Conservation (phyloP, 2,113 vertebrate species). For the Orcinus orca region DNA sequence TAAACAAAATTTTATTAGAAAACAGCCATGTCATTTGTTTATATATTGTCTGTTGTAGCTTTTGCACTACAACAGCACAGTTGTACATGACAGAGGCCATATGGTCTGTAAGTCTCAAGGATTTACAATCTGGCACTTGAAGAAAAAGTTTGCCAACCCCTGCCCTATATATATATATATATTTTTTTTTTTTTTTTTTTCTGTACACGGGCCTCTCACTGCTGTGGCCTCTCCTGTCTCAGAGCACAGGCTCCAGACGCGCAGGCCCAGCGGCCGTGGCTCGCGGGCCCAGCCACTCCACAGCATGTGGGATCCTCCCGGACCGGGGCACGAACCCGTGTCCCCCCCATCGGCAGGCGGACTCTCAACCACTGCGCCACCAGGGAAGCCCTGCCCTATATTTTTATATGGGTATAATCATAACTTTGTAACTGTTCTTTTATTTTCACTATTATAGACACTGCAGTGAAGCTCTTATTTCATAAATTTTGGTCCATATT, state of each 20-base stretch:
- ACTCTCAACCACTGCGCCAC: no score
- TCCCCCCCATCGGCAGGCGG: no score
- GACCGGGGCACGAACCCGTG: no score
- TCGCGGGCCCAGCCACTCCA: no score
- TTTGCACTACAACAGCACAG: not conserved
- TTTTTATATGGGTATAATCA: not conserved
- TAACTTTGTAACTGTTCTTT: not conserved
- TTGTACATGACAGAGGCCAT: not conserved
- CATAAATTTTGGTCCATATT: not conserved
- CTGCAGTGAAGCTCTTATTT: not conserved
- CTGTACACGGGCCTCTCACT: no score
- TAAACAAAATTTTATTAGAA: slow-evolving; percentile 7
- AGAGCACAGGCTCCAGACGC: no score
- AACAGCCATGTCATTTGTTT: not conserved
- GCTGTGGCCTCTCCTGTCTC: no score
- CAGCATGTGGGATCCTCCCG: no score
- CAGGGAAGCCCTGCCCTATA: not conserved
- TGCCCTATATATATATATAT: not conserved
- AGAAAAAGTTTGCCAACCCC: not conserved
- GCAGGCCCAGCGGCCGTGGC: no score
- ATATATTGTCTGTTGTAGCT: not conserved
- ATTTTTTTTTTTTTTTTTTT: no score
- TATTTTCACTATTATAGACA: not conserved
- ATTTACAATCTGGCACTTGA: not conserved
- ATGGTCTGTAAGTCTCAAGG: not conserved